Conservation (phyloP, 2,113 vertebrate species). For the Candoia aspera region DNA sequence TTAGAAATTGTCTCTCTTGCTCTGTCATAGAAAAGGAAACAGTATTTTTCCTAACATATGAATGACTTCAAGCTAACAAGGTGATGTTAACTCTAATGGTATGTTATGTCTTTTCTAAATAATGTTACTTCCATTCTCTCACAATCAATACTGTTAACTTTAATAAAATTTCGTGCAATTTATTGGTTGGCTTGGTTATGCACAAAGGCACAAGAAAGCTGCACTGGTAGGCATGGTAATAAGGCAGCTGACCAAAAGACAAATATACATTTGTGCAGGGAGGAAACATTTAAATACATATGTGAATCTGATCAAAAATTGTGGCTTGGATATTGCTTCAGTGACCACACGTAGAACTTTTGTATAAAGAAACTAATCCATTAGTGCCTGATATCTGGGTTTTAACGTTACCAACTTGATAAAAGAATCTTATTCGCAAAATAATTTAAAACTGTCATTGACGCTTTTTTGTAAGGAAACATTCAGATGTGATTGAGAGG, state of each 20-base stretch:
- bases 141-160: conserved; percentile 58
- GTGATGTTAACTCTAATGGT: conserved; percentile 53
- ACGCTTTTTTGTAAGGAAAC: conserved; percentile 64
- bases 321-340: conserved; percentile 38
- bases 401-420: conserved; percentile 66
- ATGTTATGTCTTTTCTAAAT: conserved; percentile 65
- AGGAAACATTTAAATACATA: conserved; percentile 24
- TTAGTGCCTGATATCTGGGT: conserved; percentile 75
- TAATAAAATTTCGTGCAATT: conserved; percentile 55
- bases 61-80: conserved; percentile 48
- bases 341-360: conserved; percentile 54
- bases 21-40: conserved; percentile 57
- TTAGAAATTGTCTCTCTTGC: conserved; percentile 43
- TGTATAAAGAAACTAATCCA: conserved; percentile 72
- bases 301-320: conserved; percentile 63
- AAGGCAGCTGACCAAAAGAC: conserved; percentile 4
- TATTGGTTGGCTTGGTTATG: conserved; percentile 59
- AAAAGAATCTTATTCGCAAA: conserved; percentile 61
- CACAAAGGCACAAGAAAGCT: conserved; percentile 27
- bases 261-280: conserved; percentile 28
- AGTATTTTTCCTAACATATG: conserved; percentile 40
- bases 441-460: conserved; percentile 66
- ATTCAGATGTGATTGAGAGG: conserved; percentile 65
- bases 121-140: conserved; percentile 65
- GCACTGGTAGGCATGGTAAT: background rate